These are phyloP conservation scores for Acrossocheilus wenchowensis DNA, from an alignment of 2,797 vertebrate genomes.

Conservation along the genomic window DNA sequence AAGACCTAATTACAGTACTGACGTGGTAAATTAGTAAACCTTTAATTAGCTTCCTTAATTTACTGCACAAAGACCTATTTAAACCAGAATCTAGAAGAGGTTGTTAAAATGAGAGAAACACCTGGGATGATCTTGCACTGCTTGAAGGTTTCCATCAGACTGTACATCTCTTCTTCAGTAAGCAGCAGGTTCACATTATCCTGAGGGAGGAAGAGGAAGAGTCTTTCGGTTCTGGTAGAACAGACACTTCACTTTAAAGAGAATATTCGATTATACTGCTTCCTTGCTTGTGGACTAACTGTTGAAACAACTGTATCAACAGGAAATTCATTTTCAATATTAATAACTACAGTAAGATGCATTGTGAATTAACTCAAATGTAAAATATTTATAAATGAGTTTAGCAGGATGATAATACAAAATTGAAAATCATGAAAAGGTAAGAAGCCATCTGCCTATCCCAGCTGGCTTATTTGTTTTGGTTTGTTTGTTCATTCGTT, in stretches of 20 bases:
- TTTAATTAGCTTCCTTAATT: constrained; percentile 17
- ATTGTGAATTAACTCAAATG: neutral
- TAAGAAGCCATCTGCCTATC: neutral
- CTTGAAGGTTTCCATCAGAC: constrained; percentile 89
- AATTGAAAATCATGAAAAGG: neutral
- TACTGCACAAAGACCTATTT: constrained; percentile 14
- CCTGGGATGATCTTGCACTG: constrained; percentile 94
- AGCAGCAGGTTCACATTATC: constrained; percentile 95
- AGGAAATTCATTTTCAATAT: neutral
- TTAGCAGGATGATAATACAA: neutral
- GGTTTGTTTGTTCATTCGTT: neutral
- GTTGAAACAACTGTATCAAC: neutral
- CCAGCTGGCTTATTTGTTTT: neutral
- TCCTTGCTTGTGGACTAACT: neutral
- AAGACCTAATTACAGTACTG: constrained; percentile 40
- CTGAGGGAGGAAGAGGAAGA: constrained; percentile 68
- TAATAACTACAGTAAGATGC: neutral
- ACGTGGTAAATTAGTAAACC: constrained; percentile 30
- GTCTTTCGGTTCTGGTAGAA: neutral
- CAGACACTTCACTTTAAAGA: constrained; percentile 1
- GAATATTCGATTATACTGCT: constrained; percentile 15
- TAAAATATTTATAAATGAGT: neutral
- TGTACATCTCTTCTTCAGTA: constrained; percentile 97
- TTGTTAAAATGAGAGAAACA: constrained; percentile 61
- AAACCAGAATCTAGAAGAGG: neutral